phyloP scores from a whole-genome alignment of 1,140 invertebrate genomes.

The Ridgeia piscesae region DNA sequence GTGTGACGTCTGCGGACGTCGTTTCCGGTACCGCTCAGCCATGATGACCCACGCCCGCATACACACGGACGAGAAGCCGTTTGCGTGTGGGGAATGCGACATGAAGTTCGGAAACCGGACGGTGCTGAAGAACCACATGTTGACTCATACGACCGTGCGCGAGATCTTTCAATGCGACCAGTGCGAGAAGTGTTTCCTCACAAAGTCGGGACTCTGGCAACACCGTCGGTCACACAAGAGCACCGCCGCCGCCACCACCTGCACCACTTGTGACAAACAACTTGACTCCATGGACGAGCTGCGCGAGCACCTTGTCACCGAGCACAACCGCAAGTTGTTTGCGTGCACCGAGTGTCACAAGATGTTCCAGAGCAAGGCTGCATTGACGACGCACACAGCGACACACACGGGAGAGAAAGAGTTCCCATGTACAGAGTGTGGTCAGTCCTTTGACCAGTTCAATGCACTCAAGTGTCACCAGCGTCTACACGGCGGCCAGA shows the following conservation, averaged over 20 bases:
- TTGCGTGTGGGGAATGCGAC: constrained; percentile 95
- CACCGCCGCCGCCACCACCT: not conserved
- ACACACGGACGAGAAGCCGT: constrained; percentile 95
- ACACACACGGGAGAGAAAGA: not conserved
- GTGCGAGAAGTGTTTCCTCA: not conserved
- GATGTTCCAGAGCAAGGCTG: not conserved
- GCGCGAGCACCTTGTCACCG: not conserved
- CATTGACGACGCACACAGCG: not conserved
- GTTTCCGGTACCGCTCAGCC: not conserved
- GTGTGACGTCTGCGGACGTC: not conserved
- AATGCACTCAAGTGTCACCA: not conserved
- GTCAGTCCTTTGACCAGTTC: not conserved
- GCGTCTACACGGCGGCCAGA: not conserved
- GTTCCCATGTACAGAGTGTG: not conserved
- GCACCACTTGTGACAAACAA: not conserved
- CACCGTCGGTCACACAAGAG: not conserved
- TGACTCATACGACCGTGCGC: constrained; percentile 30
- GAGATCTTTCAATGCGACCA: not conserved
- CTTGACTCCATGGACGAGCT: not conserved
- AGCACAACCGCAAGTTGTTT: not conserved
- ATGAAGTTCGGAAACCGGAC: constrained; percentile 95
- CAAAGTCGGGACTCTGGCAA: not conserved
- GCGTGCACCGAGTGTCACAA: not conserved
- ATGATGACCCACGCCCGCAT: constrained; percentile 85
- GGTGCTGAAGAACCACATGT: constrained; percentile 92